Evolutionary conservation across 53 echinoderm and acorn worm species (phyloP), one percentile per base, ranked within the genome.

Genomic region (Stichopus horrens): DNA sequence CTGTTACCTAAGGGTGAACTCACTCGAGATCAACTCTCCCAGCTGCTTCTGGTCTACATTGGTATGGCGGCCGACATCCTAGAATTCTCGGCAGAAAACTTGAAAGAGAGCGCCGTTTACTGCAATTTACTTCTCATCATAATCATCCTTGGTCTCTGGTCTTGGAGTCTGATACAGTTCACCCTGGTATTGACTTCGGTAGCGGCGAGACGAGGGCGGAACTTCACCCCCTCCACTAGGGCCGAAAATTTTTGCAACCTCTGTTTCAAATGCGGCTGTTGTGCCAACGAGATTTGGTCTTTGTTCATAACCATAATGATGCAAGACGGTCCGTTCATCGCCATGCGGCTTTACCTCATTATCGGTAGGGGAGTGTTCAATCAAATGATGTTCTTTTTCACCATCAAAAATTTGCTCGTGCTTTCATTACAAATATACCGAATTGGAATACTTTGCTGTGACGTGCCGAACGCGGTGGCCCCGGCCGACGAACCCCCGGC

Each of bases 31-130:
- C 95, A 98, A 87, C 92, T 99, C 63, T 99, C 99, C 59, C 95
- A 95, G 73, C 92, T 99, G 7, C 94, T 99, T 52, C 83, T 99
- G 23, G 99, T 99, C 57, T 94, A 96, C 94, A 93, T 99, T 83
- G 99, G 96, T 54, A 96, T 96, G 94, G 96, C 99, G 4, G 95
- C 99, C 11, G 96, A 99, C 88, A 99, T 96, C 88, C 89, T 99
- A 58, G 99, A 99, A 79, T 99, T 99, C 79, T 91, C 90, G 57
- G 54, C 91, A 52, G 99, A 99, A 88, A 91, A 90, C 52, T 89
- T 99, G 51, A 92, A 93, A 52, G 94, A 96, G 88, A 74, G 76
- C 53, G 86, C 65, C 11, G 93, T 99, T 37, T 88, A 90, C 83
- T 99, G 99, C 80, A 77, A 99, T 84, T 73, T 88, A 55, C 5